Conservation (phyloP, 2,113 vertebrate species). For the Pluvianellus socialis region DNA sequence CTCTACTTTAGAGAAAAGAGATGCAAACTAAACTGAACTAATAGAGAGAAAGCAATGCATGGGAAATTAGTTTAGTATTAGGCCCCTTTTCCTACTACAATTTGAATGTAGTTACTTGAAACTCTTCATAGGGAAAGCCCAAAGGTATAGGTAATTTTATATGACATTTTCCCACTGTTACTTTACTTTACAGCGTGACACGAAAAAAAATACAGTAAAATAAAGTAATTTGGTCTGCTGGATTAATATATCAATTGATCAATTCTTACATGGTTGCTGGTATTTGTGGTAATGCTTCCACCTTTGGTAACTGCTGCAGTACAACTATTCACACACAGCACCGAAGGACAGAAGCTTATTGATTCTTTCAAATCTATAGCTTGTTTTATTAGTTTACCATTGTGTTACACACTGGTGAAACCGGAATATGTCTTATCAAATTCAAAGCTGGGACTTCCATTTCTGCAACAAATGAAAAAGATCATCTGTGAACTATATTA, state of each 20-base stretch:
- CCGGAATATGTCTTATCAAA: not conserved
- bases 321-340: not conserved
- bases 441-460: not conserved
- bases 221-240: constrained; percentile 13
- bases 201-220: not conserved
- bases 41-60: not conserved
- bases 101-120: not conserved
- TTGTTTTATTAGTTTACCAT: not conserved
- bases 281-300: constrained; percentile 20
- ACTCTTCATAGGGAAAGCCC: not conserved
- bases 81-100: not conserved
- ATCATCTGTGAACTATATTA: not conserved
- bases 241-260: constrained; percentile 4
- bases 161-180: not conserved
- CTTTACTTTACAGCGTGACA: not conserved
- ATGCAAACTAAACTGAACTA: not conserved
- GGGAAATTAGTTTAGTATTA: not conserved
- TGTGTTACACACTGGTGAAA: not conserved
- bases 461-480: not conserved
- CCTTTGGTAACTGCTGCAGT: constrained; percentile 11
- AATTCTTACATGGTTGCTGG: not conserved
- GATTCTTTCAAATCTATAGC: not conserved
- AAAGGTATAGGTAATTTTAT: not conserved
- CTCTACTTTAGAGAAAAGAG: not conserved
- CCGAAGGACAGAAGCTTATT: not conserved